Conservation (phyloP, 2,797 vertebrate species). For the Hirundo rustica region DNA sequence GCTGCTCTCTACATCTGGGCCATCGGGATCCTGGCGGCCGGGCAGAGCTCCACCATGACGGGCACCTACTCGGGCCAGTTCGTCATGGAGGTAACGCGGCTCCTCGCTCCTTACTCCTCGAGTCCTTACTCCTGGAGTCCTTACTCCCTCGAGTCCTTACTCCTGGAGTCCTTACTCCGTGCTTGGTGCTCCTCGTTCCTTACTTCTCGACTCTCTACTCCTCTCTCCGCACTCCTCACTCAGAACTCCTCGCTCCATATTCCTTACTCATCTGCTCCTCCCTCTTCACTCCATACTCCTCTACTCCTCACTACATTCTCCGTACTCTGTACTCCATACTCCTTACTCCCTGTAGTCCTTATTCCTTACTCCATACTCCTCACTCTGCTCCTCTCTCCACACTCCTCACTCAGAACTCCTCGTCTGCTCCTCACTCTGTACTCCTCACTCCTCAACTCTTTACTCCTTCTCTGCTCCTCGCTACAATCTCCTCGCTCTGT, state of each 20-base stretch:
- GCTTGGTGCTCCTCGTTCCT: too few relatives aligned
- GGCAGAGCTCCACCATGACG: conserved; percentile 98
- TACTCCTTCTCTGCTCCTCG: background rate
- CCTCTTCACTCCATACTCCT: too few relatives aligned
- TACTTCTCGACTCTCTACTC: too few relatives aligned
- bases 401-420: background rate
- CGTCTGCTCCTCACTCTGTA: background rate
- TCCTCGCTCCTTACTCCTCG: background rate
- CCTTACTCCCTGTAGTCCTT: background rate
- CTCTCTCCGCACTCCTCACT: too few relatives aligned
- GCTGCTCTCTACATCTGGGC: conserved; percentile 97
- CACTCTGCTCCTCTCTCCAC: background rate
- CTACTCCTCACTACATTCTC: too few relatives aligned
- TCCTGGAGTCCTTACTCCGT: too few relatives aligned
- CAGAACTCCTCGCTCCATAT: too few relatives aligned
- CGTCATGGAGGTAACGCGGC: conserved; percentile 90
- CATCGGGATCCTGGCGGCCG: conserved; percentile 93
- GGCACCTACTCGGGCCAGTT: conserved; percentile 98
- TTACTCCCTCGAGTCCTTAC: too few relatives aligned
- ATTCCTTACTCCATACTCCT: background rate
- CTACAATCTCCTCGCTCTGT: background rate
- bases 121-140: too few relatives aligned
- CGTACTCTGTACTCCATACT: background rate
- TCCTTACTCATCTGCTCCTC: too few relatives aligned
- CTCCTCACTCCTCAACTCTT: background rate